These are phyloP conservation scores for Emydura subglobosa DNA, from an alignment of 2,113 vertebrate genomes.

Conservation along the genomic window DNA sequence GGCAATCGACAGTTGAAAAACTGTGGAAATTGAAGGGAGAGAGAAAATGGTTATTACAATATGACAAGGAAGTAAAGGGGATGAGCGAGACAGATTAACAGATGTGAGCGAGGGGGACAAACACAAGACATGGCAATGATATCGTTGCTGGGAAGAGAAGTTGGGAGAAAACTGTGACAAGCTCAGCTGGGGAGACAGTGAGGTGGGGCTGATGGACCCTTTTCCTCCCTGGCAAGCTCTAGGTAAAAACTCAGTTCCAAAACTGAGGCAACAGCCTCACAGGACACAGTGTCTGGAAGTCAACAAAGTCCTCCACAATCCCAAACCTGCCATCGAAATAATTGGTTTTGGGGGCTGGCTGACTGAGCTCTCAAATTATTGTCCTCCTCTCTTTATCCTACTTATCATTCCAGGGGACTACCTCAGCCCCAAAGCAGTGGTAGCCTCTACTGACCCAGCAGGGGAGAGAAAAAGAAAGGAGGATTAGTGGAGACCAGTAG, in stretches of 20 bases:
- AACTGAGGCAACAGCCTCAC: fast-evolving
- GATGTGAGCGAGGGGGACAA: background rate
- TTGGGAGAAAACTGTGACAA: background rate
- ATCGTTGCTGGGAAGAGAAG: background rate
- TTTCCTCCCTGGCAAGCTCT: background rate
- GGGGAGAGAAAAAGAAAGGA: background rate
- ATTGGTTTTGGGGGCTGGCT: background rate
- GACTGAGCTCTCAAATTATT: background rate
- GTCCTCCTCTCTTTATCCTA: background rate
- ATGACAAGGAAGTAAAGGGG: background rate
- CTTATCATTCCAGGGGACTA: fast-evolving
- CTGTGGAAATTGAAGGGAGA: background rate
- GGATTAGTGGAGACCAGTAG: background rate
- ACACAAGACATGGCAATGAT: background rate
- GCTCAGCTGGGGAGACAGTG: background rate
- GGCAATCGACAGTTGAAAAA: background rate
- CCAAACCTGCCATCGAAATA: background rate
- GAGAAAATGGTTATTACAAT: fast-evolving
- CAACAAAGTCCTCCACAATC: background rate
- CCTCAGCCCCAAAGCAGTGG: background rate
- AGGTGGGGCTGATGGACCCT: background rate
- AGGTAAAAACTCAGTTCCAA: background rate
- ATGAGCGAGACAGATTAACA: background rate
- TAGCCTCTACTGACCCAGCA: background rate
- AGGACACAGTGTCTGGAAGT: fast-evolving